Conservation (phyloP, 2,113 vertebrate species). For the Numenius arquata region DNA sequence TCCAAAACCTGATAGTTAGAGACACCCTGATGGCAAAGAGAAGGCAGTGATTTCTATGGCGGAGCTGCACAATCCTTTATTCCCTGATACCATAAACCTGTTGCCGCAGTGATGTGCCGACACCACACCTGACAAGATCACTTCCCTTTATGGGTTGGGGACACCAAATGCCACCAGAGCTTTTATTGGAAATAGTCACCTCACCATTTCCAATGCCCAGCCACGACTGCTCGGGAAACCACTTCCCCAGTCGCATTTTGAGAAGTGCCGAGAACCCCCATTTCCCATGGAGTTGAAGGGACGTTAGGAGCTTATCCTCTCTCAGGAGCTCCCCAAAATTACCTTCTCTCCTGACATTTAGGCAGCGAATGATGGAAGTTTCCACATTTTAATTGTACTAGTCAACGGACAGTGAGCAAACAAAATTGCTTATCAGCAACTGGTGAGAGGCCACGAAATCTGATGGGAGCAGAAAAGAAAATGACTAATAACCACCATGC, state of each 20-base stretch:
- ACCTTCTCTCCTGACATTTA: not conserved
- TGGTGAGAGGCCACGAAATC: constrained; percentile 7
- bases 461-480: not conserved
- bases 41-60: not conserved
- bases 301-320: not conserved
- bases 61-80: not conserved
- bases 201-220: not conserved
- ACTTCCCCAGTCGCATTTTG: not conserved
- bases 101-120: no score
- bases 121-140: not conserved
- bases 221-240: not conserved
- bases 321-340: not conserved
- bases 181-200: not conserved
- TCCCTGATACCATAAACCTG: not conserved
- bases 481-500: not conserved
- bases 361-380: not conserved
- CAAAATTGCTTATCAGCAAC: constrained; percentile 1
- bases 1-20: not conserved
- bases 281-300: not conserved
- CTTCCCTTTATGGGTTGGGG: not conserved
- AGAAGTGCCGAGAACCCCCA: not conserved
- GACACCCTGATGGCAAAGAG: not conserved
- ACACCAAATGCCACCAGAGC: not conserved
- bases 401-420: constrained; percentile 5
- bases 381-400: constrained; percentile 17